Conservation (phyloP, 37 sponge, comb jelly and placozoan species). For the Ianthella basta region DNA sequence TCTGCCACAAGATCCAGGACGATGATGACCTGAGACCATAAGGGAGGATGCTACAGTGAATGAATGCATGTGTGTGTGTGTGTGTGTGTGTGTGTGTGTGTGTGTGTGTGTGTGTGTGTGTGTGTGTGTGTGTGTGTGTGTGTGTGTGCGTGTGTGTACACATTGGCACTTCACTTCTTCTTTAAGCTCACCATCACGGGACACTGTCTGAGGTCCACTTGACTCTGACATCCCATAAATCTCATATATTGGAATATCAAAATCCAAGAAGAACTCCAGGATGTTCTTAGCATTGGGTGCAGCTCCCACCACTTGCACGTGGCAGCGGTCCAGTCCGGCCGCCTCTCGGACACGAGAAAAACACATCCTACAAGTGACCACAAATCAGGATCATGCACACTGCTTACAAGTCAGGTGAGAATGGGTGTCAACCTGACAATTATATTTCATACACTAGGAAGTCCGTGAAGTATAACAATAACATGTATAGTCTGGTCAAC, state of each 20-base stretch:
- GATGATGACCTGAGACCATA: not conserved
- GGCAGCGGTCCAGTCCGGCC: not conserved
- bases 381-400: too few relatives aligned
- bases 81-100: too few relatives aligned
- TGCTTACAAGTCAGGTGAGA: too few relatives aligned
- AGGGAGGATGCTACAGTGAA: not conserved
- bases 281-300: constrained; percentile 85
- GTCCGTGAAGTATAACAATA: too few relatives aligned
- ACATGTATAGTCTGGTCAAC: too few relatives aligned
- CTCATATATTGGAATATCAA: constrained; percentile 87
- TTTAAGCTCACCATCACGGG: constrained; percentile 55
- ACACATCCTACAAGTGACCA: not conserved
- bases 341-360: constrained; percentile 9
- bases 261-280: constrained; percentile 85
- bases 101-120: too few relatives aligned
- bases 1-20: constrained; percentile 60
- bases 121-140: too few relatives aligned
- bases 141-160: too few relatives aligned
- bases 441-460: too few relatives aligned
- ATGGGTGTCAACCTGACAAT: too few relatives aligned
- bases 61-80: too few relatives aligned
- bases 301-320: constrained; percentile 71
- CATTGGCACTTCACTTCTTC: too few relatives aligned
- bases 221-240: constrained; percentile 95
- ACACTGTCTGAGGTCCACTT: constrained; percentile 88